phyloP scores from a whole-genome alignment of 2,797 vertebrate species.

The Trichosurus vulpecula region DNA sequence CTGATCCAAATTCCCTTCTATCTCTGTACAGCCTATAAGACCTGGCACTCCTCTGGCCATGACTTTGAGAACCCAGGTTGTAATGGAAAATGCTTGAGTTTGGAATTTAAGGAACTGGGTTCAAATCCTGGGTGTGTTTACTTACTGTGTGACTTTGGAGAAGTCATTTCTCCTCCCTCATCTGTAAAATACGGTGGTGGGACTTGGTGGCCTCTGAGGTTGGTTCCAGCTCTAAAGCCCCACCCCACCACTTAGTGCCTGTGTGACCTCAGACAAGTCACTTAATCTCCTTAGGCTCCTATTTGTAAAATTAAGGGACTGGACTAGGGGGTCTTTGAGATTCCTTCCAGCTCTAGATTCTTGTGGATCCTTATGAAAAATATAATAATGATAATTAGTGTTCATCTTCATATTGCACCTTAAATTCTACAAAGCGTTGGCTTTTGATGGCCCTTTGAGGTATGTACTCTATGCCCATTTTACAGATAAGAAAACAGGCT shows the following conservation, averaged over 20 bases:
- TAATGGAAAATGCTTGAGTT: not conserved
- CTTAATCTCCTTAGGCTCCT: not conserved
- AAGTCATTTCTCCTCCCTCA: not conserved
- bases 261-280: too few species aligned
- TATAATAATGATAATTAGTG: not conserved
- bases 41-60: not conserved
- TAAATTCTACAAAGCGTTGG: not conserved
- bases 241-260: not conserved
- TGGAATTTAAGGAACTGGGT: not conserved
- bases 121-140: not conserved
- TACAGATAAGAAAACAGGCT: not conserved
- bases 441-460: not conserved
- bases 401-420: not conserved
- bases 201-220: not conserved
- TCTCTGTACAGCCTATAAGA: not conserved
- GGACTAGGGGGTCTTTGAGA: not conserved
- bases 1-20: not conserved
- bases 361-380: constrained; percentile 20
- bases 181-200: not conserved
- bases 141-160: not conserved
- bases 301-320: not conserved
- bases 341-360: not conserved
- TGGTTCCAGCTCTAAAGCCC: not conserved
- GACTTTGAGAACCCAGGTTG: not conserved
- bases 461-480: not conserved